A percentile compares a stretch with the other conserved stretches of the same genome.
Evolutionary conservation across 2,888 invertebrate genomes (phyloP).

Genomic region (Heliconius ismenius): DNA sequence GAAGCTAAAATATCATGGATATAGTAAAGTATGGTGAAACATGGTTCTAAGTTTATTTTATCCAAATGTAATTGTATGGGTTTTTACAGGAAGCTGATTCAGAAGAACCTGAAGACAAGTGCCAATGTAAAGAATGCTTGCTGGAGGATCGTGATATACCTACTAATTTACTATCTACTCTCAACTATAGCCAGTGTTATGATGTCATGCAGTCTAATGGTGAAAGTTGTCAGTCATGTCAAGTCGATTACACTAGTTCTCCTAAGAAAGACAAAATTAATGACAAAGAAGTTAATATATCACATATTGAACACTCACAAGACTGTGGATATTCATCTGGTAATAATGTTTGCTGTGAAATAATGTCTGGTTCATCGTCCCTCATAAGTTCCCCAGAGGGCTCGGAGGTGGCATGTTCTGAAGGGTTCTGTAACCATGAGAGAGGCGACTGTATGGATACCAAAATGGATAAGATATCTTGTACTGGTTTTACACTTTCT

Average conservation of each 20-base stretch:
- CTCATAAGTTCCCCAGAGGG: conserved; percentile 93
- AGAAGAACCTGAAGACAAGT: conserved; percentile 77
- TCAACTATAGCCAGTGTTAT: conserved; percentile 64
- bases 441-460: conserved; percentile 75
- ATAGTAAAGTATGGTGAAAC: not conserved
- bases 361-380: conserved; percentile 87
- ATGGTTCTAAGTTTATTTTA: not conserved
- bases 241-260: conserved; percentile 71
- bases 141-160: conserved; percentile 73
- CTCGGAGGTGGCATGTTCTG: conserved; percentile 94
- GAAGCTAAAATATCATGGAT: not conserved
- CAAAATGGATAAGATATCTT: conserved; percentile 69
- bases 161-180: conserved; percentile 67
- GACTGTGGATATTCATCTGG: conserved; percentile 96
- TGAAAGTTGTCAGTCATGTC: conserved; percentile 75
- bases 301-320: conserved; percentile 86
- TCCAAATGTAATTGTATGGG: not conserved
- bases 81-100: conserved; percentile 69
- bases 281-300: conserved; percentile 80
- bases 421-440: conserved; percentile 92
- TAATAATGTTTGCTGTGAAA: conserved; percentile 87
- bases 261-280: conserved; percentile 69
- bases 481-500: conserved; percentile 82
- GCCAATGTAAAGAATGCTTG: conserved; percentile 76
- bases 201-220: conserved; percentile 60